Conservation (phyloP, 2,888 invertebrate genomes). For the Dendrolimus pini region DNA sequence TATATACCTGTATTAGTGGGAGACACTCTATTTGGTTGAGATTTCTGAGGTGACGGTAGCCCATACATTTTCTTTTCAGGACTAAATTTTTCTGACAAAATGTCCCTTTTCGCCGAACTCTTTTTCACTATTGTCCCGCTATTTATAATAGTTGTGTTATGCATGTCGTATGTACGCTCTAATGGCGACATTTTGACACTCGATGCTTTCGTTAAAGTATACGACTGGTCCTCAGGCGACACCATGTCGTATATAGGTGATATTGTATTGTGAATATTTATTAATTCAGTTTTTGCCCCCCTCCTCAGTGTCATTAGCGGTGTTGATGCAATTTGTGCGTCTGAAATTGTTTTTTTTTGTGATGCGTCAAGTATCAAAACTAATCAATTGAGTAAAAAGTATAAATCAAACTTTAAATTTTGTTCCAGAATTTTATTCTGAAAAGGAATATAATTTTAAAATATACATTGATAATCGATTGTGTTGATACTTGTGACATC, state of each 20-base stretch:
- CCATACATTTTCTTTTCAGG: slow-evolving; percentile 43
- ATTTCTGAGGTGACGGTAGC: slow-evolving; percentile 22
- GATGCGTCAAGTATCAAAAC: neutral
- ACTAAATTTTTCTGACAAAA: slow-evolving; percentile 36
- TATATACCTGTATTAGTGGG: slow-evolving; percentile 34
- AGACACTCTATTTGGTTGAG: slow-evolving; percentile 25
- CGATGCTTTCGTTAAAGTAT: slow-evolving; percentile 36
- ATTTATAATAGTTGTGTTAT: slow-evolving; percentile 48
- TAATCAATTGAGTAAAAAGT: slow-evolving; percentile 1
- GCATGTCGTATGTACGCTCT: slow-evolving; percentile 40
- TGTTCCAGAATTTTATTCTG: neutral
- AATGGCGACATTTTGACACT: slow-evolving; percentile 21
- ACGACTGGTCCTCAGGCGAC: slow-evolving; percentile 42
- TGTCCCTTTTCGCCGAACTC: slow-evolving; percentile 46
- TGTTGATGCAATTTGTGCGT: slow-evolving; percentile 54
- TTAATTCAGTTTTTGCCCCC: slow-evolving; percentile 36
- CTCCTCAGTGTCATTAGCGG: slow-evolving; percentile 43
- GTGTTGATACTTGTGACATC: neutral
- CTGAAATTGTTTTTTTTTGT: slow-evolving; percentile 28
- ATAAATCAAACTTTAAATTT: neutral
- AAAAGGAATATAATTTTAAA: too few relatives aligned
- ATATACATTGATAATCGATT: neutral
- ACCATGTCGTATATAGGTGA: slow-evolving; percentile 63
- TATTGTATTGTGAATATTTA: slow-evolving; percentile 54
- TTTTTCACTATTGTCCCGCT: slow-evolving; percentile 52